phyloP scores from a whole-genome alignment of 2,797 vertebrate species.

The Gobionotothen gibberifrons region DNA sequence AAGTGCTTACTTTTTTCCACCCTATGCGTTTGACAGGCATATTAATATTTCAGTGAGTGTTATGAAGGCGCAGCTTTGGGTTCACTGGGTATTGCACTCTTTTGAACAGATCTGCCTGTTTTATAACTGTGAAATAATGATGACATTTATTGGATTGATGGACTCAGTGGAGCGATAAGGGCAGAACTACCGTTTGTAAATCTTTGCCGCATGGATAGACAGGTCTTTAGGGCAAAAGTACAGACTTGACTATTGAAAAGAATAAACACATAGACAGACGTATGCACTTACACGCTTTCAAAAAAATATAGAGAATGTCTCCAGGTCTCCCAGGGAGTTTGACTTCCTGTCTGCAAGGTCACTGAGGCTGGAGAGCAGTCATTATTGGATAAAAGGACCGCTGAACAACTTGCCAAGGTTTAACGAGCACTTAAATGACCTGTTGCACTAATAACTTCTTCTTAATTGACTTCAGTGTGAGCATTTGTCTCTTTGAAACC shows the following conservation, averaged over 20 bases:
- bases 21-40: constrained; percentile 24
- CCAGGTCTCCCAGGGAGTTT: constrained; percentile 42
- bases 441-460: constrained; percentile 50
- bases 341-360: constrained; percentile 54
- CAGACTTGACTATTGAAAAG: background rate
- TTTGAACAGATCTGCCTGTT: constrained; percentile 33
- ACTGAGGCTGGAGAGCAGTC: constrained; percentile 45
- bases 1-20: constrained; percentile 19
- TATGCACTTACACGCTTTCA: background rate
- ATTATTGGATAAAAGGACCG: constrained; percentile 60
- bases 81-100: constrained; percentile 29
- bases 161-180: constrained; percentile 33
- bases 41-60: constrained; percentile 43
- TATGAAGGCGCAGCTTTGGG: constrained; percentile 14
- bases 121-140: constrained; percentile 45
- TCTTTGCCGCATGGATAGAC: constrained; percentile 22
- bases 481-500: constrained; percentile 45
- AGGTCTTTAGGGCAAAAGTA: constrained; percentile 6
- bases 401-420: constrained; percentile 49
- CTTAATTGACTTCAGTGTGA: constrained; percentile 56
- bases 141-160: constrained; percentile 48
- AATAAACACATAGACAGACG: constrained; percentile 1
- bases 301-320: background rate
- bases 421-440: constrained; percentile 66
- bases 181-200: constrained; percentile 15